phyloP scores from a whole-genome alignment of 2,888 invertebrate genomes.

The Cephus pygmeus region DNA sequence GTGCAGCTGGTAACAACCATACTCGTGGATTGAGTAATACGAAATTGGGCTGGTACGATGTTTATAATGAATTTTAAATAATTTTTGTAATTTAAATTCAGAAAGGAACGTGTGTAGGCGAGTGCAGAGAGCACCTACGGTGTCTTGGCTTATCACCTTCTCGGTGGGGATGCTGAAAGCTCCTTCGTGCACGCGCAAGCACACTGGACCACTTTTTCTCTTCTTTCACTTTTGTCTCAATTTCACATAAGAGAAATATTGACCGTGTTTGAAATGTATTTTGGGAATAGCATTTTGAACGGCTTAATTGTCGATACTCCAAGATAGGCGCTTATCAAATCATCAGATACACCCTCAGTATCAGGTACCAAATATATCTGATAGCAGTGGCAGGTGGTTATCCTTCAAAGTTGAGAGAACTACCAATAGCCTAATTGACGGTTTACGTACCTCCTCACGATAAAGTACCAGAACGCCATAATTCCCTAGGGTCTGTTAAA shows the following conservation, averaged over 20 bases:
- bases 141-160: slow-evolving; percentile 19
- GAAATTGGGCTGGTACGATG: too few relatives aligned
- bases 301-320: slow-evolving; percentile 50
- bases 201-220: slow-evolving; percentile 10
- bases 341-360: too few relatives aligned
- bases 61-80: too few relatives aligned
- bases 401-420: too few relatives aligned
- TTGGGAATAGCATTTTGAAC: slow-evolving; percentile 42
- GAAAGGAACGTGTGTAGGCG: not conserved
- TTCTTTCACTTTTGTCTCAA: slow-evolving; percentile 1
- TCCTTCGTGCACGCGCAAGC: not conserved
- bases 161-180: slow-evolving; percentile 4
- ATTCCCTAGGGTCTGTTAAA: too few relatives aligned
- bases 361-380: too few relatives aligned
- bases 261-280: slow-evolving; percentile 49
- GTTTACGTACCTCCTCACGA: slow-evolving; percentile 25
- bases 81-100: too few relatives aligned
- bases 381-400: too few relatives aligned
- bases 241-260: slow-evolving; percentile 24
- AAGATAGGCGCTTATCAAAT: slow-evolving; percentile 39
- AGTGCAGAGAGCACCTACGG: not conserved
- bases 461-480: slow-evolving; percentile 19
- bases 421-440: slow-evolving; percentile 10
- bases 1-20: too few relatives aligned
- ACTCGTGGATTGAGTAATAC: too few relatives aligned